phyloP scores from a whole-genome alignment of 2,888 invertebrate genomes.

The Eledona agricola region DNA sequence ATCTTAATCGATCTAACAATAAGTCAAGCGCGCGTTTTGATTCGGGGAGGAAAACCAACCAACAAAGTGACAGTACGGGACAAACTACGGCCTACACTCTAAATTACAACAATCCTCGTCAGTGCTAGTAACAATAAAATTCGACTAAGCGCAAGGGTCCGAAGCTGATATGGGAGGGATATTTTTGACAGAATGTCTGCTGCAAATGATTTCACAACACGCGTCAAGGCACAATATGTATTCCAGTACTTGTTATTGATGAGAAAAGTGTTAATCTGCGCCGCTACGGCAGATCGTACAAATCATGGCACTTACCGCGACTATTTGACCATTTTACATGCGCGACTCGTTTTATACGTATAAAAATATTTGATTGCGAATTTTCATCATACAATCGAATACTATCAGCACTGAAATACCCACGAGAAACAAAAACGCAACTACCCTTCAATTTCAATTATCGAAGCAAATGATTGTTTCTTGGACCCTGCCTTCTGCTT shows the following conservation, averaged over 20 bases:
- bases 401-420: slow-evolving; percentile 49
- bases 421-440: slow-evolving; percentile 23
- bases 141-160: slow-evolving; percentile 57
- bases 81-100: slow-evolving; percentile 16
- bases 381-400: slow-evolving; percentile 42
- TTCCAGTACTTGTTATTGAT: slow-evolving; percentile 56
- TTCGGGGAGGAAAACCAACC: slow-evolving; percentile 1
- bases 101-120: slow-evolving; percentile 51
- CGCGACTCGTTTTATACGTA: slow-evolving; percentile 45
- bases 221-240: slow-evolving; percentile 61
- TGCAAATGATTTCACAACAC: slow-evolving; percentile 57
- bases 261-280: slow-evolving; percentile 37
- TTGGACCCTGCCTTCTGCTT: slow-evolving; percentile 57
- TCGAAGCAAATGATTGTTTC: slow-evolving; percentile 52
- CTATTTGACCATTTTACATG: slow-evolving; percentile 40
- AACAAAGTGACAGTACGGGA: slow-evolving; percentile 22
- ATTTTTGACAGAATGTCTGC: slow-evolving; percentile 42
- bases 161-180: slow-evolving; percentile 52
- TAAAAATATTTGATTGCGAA: slow-evolving; percentile 53
- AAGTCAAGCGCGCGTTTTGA: neutral
- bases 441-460: slow-evolving; percentile 29
- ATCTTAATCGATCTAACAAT: slow-evolving; percentile 3
- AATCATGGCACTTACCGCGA: slow-evolving; percentile 49
- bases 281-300: slow-evolving; percentile 31
- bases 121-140: slow-evolving; percentile 45